These are phyloP conservation scores for Grantiella picta DNA, from an alignment of 2,113 vertebrate species.

Conservation along the genomic window DNA sequence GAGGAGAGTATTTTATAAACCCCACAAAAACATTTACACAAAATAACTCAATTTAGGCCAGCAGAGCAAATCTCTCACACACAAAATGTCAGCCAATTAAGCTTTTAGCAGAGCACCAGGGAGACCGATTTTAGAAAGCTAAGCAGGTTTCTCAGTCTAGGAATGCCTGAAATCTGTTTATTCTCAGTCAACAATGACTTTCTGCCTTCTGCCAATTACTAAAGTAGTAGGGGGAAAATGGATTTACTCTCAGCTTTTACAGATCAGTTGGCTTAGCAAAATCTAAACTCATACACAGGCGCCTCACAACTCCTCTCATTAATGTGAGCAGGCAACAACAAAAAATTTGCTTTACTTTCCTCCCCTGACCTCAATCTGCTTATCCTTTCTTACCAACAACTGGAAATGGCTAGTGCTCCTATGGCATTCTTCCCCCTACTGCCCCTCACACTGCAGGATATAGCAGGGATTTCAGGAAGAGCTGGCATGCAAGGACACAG, in stretches of 20 bases:
- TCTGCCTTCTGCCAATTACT: slow-evolving; percentile 57
- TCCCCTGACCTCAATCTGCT: not conserved
- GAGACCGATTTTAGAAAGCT: slow-evolving; percentile 51
- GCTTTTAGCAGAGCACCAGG: slow-evolving; percentile 46
- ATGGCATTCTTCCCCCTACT: not conserved
- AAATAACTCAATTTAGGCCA: slow-evolving; percentile 58
- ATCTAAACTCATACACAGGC: not conserved
- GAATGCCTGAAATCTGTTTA: slow-evolving; percentile 62
- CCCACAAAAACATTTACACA: slow-evolving; percentile 50
- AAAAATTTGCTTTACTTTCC: not conserved
- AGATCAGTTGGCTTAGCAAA: slow-evolving; percentile 34
- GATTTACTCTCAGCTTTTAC: slow-evolving; percentile 42
- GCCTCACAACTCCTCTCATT: not conserved
- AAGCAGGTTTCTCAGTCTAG: slow-evolving; percentile 57
- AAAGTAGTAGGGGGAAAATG: not conserved
- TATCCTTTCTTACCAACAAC: not conserved
- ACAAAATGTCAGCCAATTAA: slow-evolving; percentile 64
- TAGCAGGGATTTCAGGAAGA: not conserved
- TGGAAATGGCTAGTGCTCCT: not conserved
- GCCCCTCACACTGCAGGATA: not conserved
- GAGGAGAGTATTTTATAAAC: slow-evolving; percentile 54
- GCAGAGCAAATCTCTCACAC: slow-evolving; percentile 46
- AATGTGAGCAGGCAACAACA: not conserved
- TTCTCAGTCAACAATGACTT: slow-evolving; percentile 61
- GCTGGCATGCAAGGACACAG: not conserved